Conservation (phyloP, 2,797 vertebrate genomes). For the Hemibagrus guttatus region DNA sequence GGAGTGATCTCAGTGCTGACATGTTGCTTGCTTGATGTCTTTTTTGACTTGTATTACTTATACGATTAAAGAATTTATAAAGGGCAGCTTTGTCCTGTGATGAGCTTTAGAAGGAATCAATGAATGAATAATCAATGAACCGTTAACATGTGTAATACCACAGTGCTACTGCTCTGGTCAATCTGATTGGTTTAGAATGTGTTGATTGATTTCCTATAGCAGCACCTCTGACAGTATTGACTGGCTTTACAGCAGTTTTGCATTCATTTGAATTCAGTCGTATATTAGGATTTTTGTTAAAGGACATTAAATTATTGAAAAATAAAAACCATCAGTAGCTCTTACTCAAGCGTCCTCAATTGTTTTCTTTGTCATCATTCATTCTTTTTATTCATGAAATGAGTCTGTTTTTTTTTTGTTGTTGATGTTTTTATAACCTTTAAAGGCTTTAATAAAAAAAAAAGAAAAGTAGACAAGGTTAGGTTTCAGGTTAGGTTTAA, state of each 20-base stretch:
- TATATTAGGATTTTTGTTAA: neutral
- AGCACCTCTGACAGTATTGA: neutral
- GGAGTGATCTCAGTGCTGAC: neutral
- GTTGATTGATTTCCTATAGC: neutral
- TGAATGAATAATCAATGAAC: neutral
- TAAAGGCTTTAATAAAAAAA: no score
- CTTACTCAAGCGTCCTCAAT: neutral
- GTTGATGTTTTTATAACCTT: neutral
- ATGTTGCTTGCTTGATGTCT: neutral
- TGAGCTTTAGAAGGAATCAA: neutral
- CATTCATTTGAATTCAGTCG: neutral
- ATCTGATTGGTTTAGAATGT: neutral
- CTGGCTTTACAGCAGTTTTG: neutral
- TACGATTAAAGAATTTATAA: neutral
- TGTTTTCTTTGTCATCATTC: neutral
- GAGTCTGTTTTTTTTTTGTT: neutral
- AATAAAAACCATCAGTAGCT: neutral
- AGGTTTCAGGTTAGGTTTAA: neutral
- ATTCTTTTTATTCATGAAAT: neutral
- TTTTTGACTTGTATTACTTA: neutral
- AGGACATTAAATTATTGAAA: neutral
- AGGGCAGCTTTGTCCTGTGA: no score
- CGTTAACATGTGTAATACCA: neutral
- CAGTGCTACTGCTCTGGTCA: neutral
- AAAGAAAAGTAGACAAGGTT: neutral